phyloP scores from a whole-genome alignment of 2,888 invertebrate species.

The Trachelus iudaicus region DNA sequence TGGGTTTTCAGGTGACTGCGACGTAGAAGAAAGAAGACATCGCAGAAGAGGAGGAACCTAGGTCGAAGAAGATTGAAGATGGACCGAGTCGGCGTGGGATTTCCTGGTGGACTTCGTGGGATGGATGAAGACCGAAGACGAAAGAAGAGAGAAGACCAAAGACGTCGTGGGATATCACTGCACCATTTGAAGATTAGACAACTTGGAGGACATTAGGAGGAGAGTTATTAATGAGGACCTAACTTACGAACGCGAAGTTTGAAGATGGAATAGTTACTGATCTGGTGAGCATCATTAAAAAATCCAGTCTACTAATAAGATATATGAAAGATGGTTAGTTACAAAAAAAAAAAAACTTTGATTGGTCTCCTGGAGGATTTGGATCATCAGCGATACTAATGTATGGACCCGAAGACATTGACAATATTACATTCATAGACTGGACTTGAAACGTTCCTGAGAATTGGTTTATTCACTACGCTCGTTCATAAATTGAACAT shows the following conservation, averaged over 20 bases:
- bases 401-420: background rate
- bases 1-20: constrained; percentile 15
- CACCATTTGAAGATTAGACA: background rate
- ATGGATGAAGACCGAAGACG: background rate
- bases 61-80: constrained; percentile 18
- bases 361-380: background rate
- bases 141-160: too few relatives aligned
- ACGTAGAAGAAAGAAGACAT: constrained; percentile 14
- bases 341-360: background rate
- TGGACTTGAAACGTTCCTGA: background rate
- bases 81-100: background rate
- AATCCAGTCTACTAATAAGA: background rate
- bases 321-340: background rate
- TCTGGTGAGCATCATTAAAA: background rate
- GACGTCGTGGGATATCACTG: background rate
- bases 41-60: constrained; percentile 10
- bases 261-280: background rate
- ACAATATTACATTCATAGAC: background rate
- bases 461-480: background rate
- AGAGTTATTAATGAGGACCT: background rate
- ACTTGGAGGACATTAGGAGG: background rate
- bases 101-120: background rate
- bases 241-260: background rate
- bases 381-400: background rate
- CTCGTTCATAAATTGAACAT: background rate